phyloP scores from a whole-genome alignment of 1,140 invertebrate genomes.

The Stenopsyche tienmushanensis region DNA sequence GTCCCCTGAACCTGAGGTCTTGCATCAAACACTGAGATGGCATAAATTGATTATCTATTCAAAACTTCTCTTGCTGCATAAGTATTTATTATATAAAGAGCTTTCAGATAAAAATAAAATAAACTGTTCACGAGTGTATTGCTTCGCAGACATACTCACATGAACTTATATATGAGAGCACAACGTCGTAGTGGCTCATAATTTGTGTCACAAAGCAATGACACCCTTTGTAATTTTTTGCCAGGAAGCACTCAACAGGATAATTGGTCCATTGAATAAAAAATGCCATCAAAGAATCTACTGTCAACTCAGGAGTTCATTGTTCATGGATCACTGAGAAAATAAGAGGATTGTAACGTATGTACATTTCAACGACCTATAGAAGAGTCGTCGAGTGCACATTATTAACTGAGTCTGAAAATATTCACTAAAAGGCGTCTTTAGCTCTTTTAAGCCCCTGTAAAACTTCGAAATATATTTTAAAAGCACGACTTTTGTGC shows the following conservation, averaged over 20 bases:
- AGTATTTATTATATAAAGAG: too few relatives aligned
- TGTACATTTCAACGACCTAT: slow-evolving; percentile 11
- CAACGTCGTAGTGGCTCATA: not conserved
- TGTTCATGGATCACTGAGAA: slow-evolving; percentile 18
- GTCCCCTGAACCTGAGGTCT: too few relatives aligned
- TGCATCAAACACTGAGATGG: too few relatives aligned
- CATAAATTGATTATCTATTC: too few relatives aligned
- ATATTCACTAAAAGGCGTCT: not conserved
- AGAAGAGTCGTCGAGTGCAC: not conserved
- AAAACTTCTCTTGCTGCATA: too few relatives aligned
- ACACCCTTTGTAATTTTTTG: slow-evolving; percentile 29
- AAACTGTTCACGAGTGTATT: too few relatives aligned
- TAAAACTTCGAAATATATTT: not conserved
- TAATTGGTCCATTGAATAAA: slow-evolving; percentile 29
- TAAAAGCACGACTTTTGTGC: not conserved
- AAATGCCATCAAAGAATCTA: slow-evolving; percentile 21
- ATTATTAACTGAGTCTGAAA: not conserved
- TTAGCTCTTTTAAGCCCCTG: not conserved
- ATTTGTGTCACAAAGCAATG: slow-evolving; percentile 21
- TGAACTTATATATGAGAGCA: too few relatives aligned
- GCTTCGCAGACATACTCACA: too few relatives aligned
- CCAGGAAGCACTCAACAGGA: slow-evolving; percentile 29
- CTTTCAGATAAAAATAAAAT: too few relatives aligned
- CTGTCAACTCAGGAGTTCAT: slow-evolving; percentile 24
- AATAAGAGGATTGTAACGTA: slow-evolving; percentile 11